Base-by-base conservation (phyloP, 1,140 invertebrate species). In the Lasaia peninsularis region DNA sequence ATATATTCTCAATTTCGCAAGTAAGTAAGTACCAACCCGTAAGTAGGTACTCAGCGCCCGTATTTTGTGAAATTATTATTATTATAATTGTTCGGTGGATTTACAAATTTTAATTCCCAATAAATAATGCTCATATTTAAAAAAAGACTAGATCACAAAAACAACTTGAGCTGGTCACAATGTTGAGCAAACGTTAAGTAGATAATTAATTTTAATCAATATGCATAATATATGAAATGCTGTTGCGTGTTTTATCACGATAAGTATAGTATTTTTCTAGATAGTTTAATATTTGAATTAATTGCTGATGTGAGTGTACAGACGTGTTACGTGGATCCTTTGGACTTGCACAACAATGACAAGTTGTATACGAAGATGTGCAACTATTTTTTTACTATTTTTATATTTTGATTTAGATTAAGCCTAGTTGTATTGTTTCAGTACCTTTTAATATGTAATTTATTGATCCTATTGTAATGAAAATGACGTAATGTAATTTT, bases 401-500 rank as follows among this genome's bases (percentile, higher is more conserved):
- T 88, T 86, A 85, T 88, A 88, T 86, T 88, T 86, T 88, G 76
- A 85, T 88, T 86, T 86, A 88, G 85, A 78, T 75, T 88, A 88
- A 88, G 85, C 76, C 73, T 88, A 88, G 83, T 74, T 79, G 79
- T 88, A 88, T 88, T 65, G 84, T 83, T 88, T 88, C 71, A 73
- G 77, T 81, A 83, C 73, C 63, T 75, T 44, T 77, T 77, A 78
- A 80, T 59, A 66, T 71, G 79, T 81, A 83, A 71, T 85, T 86
- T 81, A 78, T 86, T 74, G 60, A 79, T 69, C 84, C 75, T 82
- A 81, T 82, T 80, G 73, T 85, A 76, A 74, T 75, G 73, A 70
- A 80, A 80, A 81, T 81, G 83, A 82, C 69, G 72, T 78, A 80
- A 80, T 61, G 69, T 75, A 72, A 76, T 70, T 67, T 68, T 63